Evolutionary conservation across 1,140 invertebrate species (phyloP).

Genomic region (Drosophila neocordata): DNA sequence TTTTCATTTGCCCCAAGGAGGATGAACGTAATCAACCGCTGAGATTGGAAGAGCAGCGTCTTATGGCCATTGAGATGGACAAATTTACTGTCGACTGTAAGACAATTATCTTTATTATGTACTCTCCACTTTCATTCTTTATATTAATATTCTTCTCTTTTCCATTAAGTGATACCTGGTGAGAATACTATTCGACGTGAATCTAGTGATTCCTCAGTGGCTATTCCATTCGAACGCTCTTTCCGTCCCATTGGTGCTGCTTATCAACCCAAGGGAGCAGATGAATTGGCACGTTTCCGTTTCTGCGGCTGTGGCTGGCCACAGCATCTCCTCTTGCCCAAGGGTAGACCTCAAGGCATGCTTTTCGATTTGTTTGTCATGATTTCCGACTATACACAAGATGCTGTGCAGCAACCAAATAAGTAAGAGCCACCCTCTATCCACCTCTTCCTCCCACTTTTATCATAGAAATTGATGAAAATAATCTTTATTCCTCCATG

Average conservation of each 20-base stretch:
- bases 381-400: conserved; percentile 83
- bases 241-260: conserved; percentile 85
- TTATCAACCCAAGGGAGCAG: conserved; percentile 64
- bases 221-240: conserved; percentile 86
- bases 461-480: neutral
- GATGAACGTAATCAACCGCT: conserved; percentile 84
- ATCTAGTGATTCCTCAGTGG: conserved; percentile 86
- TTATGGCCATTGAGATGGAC: conserved; percentile 85
- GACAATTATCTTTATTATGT: conserved; percentile 33
- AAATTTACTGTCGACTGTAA: conserved; percentile 84
- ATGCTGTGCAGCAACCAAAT: conserved; percentile 85
- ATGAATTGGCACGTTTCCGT: conserved; percentile 81
- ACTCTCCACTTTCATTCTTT: neutral
- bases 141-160: neutral
- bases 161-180: conserved; percentile 84
- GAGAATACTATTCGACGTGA: conserved; percentile 84
- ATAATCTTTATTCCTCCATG: neutral
- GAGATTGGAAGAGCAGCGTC: conserved; percentile 84
- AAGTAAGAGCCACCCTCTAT: conserved; percentile 46
- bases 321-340: conserved; percentile 84
- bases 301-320: conserved; percentile 86
- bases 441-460: neutral
- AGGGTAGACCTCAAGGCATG: conserved; percentile 82
- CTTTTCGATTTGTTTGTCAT: conserved; percentile 83
- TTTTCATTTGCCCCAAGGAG: conserved; percentile 85